These are phyloP conservation scores for Ciconia stormi DNA, from an alignment of 2,113 vertebrate genomes.

Conservation along the genomic window DNA sequence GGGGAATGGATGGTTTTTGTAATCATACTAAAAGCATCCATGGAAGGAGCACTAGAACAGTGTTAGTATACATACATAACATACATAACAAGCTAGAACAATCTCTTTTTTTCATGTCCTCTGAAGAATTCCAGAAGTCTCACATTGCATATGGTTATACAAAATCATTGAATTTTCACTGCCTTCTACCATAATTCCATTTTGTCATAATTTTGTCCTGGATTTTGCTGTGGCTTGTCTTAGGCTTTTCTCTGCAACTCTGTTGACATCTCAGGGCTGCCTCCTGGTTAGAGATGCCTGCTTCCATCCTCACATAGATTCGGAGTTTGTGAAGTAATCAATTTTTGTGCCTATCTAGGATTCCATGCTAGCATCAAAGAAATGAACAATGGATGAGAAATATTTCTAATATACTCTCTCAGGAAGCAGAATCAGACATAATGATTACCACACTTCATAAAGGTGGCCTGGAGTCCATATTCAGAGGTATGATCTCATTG, in stretches of 20 bases:
- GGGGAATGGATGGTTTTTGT: not conserved
- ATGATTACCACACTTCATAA: not conserved
- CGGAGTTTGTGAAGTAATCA: not conserved
- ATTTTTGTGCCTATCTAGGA: not conserved
- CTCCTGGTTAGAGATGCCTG: not conserved
- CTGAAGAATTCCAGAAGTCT: not conserved
- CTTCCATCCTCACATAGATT: not conserved
- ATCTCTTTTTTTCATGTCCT: not conserved
- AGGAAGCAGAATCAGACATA: constrained; percentile 35
- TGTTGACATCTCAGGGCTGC: not conserved
- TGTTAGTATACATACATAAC: not conserved
- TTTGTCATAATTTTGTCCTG: not conserved
- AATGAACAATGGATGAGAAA: not conserved
- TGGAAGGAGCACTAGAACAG: not conserved
- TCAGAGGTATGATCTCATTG: constrained; percentile 33
- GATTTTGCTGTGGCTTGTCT: not conserved
- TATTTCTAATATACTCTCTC: not conserved
- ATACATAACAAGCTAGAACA: not conserved
- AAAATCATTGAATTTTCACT: not conserved
- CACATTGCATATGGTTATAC: not conserved
- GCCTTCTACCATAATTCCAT: not conserved
- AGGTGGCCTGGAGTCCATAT: not conserved
- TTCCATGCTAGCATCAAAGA: not conserved
- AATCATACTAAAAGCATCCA: not conserved
- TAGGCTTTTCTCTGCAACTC: not conserved